These are phyloP conservation scores for Tapirus terrestris DNA, from an alignment of 2,113 vertebrate species.

Conservation along the genomic window DNA sequence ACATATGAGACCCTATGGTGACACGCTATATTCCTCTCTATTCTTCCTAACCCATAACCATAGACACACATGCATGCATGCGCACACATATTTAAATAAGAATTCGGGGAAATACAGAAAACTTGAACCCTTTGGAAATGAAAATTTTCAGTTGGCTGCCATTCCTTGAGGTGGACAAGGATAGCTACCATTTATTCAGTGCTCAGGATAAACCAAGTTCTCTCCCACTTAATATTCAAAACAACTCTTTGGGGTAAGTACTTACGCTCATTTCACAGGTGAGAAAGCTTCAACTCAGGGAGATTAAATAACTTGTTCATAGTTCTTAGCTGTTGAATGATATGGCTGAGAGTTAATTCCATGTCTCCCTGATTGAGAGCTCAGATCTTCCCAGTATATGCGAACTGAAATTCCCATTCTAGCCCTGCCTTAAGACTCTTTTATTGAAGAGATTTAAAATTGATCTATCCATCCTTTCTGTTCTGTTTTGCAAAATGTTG, in stretches of 20 bases:
- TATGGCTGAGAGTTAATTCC: neutral
- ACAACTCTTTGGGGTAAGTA: neutral
- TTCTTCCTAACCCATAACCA: neutral
- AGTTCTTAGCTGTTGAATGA: neutral
- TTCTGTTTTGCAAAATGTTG: neutral
- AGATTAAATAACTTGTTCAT: neutral
- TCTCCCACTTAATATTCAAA: neutral
- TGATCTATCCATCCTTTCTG: neutral
- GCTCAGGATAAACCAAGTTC: neutral
- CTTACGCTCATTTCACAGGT: slow-evolving; percentile 33
- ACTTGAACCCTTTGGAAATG: neutral
- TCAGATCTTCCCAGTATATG: neutral
- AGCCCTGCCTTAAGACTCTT: neutral
- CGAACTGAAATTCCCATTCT: neutral
- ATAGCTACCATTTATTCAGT: neutral
- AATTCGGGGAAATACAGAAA: neutral
- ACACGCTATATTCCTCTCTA: neutral
- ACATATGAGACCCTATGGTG: neutral
- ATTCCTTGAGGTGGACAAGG: neutral
- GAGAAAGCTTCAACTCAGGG: neutral
- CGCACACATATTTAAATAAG: neutral
- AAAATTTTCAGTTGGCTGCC: neutral
- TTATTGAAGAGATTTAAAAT: neutral
- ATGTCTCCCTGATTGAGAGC: neutral
- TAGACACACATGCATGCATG: neutral